phyloP scores from a whole-genome alignment of 2,113 vertebrate genomes.

The Varanus komodoensis region DNA sequence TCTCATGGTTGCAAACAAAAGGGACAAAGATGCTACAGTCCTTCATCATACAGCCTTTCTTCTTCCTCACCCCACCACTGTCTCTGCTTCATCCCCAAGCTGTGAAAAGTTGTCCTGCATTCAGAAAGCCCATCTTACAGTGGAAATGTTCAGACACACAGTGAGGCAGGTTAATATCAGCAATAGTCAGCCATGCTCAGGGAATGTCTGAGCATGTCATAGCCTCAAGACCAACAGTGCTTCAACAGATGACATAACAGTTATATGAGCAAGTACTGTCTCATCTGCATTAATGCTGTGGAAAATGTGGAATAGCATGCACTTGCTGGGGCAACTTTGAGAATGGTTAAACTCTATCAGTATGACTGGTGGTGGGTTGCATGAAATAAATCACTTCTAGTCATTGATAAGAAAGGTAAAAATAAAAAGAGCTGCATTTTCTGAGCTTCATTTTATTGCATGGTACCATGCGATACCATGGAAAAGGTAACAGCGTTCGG shows the following conservation, averaged over 20 bases:
- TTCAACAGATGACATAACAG: fast-evolving
- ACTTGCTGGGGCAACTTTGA: neutral
- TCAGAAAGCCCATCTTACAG: neutral
- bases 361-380: neutral
- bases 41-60: too few relatives aligned
- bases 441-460: conserved; percentile 9
- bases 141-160: neutral
- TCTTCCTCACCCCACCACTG: too few relatives aligned
- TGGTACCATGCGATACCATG: neutral
- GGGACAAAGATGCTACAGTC: too few relatives aligned
- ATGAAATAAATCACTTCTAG: neutral
- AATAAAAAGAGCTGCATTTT: neutral
- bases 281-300: neutral
- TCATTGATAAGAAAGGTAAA: neutral
- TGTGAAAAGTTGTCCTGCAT: neutral
- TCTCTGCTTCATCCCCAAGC: too few relatives aligned
- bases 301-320: neutral
- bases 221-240: fast-evolving
- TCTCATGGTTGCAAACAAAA: too few relatives aligned
- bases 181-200: neutral
- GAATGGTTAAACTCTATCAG: neutral
- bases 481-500: too few relatives aligned
- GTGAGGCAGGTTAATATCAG: neutral
- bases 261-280: neutral
- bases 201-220: neutral